Conservation (phyloP, 2,888 invertebrate genomes). For the Netelia virgata region DNA sequence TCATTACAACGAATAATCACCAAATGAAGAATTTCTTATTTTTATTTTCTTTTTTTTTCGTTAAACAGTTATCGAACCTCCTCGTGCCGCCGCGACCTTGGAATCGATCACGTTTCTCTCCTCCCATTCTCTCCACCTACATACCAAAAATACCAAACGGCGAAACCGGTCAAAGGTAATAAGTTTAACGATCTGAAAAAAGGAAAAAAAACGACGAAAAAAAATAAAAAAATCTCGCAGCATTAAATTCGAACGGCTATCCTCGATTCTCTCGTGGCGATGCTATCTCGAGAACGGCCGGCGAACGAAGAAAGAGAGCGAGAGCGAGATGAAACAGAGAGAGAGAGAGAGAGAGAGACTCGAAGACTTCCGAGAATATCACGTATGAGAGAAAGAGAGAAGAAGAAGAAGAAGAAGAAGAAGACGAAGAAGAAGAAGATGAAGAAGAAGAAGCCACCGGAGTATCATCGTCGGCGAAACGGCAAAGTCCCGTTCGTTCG, state of each 20-base stretch:
- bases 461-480: no score
- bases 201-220: no score
- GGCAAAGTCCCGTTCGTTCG: no score
- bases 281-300: constrained; percentile 15
- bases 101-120: constrained; percentile 59
- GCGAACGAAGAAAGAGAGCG: neutral
- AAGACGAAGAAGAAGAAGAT: no score
- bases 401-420: no score
- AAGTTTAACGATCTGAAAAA: neutral
- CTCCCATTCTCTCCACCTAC: neutral
- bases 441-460: no score
- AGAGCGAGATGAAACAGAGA: neutral
- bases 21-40: no score
- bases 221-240: neutral
- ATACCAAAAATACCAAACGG: neutral
- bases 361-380: no score
- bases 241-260: neutral
- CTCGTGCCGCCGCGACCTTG: constrained; percentile 63
- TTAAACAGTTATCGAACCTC: constrained; percentile 31
- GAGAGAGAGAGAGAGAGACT: neutral
- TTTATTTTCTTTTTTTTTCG: neutral
- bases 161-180: constrained; percentile 15
- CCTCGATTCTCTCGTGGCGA: constrained; percentile 21
- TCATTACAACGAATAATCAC: no score
- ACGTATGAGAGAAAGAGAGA: no score